These are phyloP conservation scores for Drosophila aldrichi DNA, from an alignment of 2,888 invertebrate species.

Conservation along the genomic window DNA sequence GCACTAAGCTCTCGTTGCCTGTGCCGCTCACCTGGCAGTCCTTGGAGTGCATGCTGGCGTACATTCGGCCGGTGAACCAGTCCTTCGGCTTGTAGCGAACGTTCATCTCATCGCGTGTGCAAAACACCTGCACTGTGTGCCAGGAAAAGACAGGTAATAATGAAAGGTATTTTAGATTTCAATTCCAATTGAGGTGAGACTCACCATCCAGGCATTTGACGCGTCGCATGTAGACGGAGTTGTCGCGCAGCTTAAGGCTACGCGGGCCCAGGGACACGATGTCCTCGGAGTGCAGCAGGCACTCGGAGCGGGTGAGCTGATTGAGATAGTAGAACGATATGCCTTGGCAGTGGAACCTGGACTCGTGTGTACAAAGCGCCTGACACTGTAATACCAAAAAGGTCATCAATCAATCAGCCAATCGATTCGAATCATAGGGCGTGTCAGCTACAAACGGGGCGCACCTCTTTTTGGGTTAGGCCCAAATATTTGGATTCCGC, in stretches of 20 bases:
- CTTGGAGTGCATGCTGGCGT: conserved; percentile 92
- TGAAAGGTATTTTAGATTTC: too few species aligned
- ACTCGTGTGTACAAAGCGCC: conserved; percentile 88
- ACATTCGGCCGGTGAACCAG: conserved; percentile 90
- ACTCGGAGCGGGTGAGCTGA: conserved; percentile 84
- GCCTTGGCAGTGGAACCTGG: conserved; percentile 90
- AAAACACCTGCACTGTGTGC: conserved; percentile 90
- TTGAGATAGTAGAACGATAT: conserved; percentile 86
- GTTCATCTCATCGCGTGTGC: conserved; percentile 89
- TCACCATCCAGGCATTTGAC: conserved; percentile 94
- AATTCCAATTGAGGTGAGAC: conserved; percentile 64
- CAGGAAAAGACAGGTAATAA: background rate
- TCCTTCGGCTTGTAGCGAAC: conserved; percentile 89
- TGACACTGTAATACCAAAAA: conserved; percentile 86
- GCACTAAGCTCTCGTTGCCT: conserved; percentile 82
- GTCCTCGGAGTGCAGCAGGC: conserved; percentile 93
- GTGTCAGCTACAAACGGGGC: conserved; percentile 42
- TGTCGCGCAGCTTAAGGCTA: conserved; percentile 87
- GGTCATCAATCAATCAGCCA: conserved; percentile 68
- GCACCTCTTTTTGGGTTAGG: conserved; percentile 84
- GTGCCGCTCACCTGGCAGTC: conserved; percentile 88
- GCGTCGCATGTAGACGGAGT: conserved; percentile 91
- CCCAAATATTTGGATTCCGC: conserved; percentile 85
- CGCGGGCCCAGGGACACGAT: conserved; percentile 92
- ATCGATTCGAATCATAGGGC: conserved; percentile 70